Evolutionary conservation across 2,113 vertebrate genomes (phyloP), one percentile per base, ranked within the genome.

Genomic region (Gymnobelideus leadbeateri): DNA sequence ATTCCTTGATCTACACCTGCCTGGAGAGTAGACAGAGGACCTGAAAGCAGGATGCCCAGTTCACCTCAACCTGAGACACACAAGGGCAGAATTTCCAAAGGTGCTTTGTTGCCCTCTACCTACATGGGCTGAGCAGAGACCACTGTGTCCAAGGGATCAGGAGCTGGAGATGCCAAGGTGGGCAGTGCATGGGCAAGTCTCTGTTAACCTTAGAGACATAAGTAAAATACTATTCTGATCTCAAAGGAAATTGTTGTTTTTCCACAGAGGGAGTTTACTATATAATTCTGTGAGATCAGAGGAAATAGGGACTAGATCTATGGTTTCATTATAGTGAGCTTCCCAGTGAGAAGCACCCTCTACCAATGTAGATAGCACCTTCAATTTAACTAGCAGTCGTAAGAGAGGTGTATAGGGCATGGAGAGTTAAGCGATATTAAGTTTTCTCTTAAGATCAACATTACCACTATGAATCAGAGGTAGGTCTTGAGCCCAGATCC

Each of bases 151-250:
- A 49, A 2, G 16, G 57, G 49, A 77, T 61, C 91, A 89, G 28
- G 91, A 92, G 16, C 37, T n/a, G 37, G 68, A 77, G 37, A 43
- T 84, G 68, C 37, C 68, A n/a, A 43, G 37, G 68, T 84, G 37
- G 16, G 0, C 7, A 43, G 16, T 43, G n/a, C 14, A 43, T 77
- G 4, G 16, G n/a, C 4, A 43, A 43, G 68, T 19, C n/a, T 84
- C 25, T 50, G 43, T 50, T 52, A 61, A 61, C 47, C 25, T 61
- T 19, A 37, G 37, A 11, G 89, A 90, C 49, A 26, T 52, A 91
- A 49, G 57, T 8, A 95, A 95, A 26, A 93, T 68, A 12, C 23
- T 91, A 43, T 55, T 95, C n/a, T 51, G 25, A 91, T 31, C 46
- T 95, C 51, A 77, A 77, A 92, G 90, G 90, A 92, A 96, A 91